Base-by-base conservation (phyloP, 2,113 vertebrate genomes). In the Mobula birostris region DNA sequence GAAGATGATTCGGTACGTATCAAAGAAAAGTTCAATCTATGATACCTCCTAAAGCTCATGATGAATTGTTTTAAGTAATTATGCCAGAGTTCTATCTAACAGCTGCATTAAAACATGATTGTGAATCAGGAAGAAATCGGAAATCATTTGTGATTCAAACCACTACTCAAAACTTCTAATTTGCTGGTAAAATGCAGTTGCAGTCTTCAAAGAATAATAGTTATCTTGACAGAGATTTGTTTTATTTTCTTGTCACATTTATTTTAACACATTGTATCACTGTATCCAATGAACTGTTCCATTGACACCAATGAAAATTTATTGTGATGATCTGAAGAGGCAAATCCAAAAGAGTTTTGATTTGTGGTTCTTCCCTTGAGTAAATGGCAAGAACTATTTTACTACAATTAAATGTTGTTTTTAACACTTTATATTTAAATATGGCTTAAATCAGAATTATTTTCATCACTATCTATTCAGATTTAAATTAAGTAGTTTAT, bases 1-100 rank as follows among this genome's bases (percentile, higher is more conserved):
- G 99, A 99, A 96, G 99, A 99, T 0, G 99, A 99, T 96, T 99
- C 99, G 97, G 99, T 99, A 95, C 97, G 97, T 95, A 94, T 93
- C 91, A 56, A 93, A 40, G 91, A 93, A 74, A 74, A 76, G 21
- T 93, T 74, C 36, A 48, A 63, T 76, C 70, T 93, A 74, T 74
- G 21, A 93, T 48, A 27, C 68, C 24, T 93, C 24, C n/a, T 29
- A 40, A 27, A 74, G 29, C 72, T 12, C 70, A 56, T 27, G 40
- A 93, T 74, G 36, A 93, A 93, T 93, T 93, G 74, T 93, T 93
- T 74, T 56, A 36, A 76, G 91, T 74, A 90, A 5, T 90, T 56
- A 68, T 91, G 63, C 91, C 21, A 70, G 32, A 27, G 74, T 48
- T 48, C 74, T 93, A 74, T 74, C n/a, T 74, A 56, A 48, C 21